These are phyloP conservation scores for Coelopa pilipes DNA, from an alignment of 2,888 invertebrate species.

Conservation along the genomic window DNA sequence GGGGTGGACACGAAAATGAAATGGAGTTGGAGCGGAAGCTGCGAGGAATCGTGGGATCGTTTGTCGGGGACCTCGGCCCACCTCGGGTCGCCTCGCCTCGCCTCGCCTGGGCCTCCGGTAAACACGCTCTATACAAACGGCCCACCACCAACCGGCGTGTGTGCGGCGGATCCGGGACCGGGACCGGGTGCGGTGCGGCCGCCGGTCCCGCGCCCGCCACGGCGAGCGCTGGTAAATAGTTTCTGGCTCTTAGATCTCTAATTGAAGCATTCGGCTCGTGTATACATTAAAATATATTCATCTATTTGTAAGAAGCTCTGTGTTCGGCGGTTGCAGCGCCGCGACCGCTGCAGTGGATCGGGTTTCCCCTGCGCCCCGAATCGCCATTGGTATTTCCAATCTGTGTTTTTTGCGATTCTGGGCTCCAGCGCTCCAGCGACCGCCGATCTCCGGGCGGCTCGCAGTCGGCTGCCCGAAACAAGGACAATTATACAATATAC, in stretches of 20 bases:
- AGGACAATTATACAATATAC: constrained; percentile 20
- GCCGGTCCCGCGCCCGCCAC: no score
- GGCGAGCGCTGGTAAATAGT: constrained; percentile 22
- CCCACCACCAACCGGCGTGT: no score
- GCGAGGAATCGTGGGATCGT: no score
- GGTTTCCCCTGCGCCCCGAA: background rate
- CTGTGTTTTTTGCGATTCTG: no score
- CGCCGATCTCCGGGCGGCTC: no score
- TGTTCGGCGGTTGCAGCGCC: constrained; percentile 16
- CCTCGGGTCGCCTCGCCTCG: background rate
- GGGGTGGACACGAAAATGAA: no score
- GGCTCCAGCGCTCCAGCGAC: no score
- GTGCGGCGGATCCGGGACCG: no score
- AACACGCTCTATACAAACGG: no score
- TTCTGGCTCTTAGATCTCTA: constrained; percentile 13
- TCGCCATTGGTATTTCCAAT: background rate
- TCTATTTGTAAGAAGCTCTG: constrained; percentile 30
- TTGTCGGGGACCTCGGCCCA: no score
- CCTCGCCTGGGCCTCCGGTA: background rate
- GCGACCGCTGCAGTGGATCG: constrained; percentile 9
- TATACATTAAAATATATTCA: constrained; percentile 35
- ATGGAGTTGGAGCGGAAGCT: no score
- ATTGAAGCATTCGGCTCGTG: constrained; percentile 29
- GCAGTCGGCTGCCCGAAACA: background rate
- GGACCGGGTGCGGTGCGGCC: no score